Conservation (phyloP, 2,113 vertebrate genomes). For the Penelope pileata region DNA sequence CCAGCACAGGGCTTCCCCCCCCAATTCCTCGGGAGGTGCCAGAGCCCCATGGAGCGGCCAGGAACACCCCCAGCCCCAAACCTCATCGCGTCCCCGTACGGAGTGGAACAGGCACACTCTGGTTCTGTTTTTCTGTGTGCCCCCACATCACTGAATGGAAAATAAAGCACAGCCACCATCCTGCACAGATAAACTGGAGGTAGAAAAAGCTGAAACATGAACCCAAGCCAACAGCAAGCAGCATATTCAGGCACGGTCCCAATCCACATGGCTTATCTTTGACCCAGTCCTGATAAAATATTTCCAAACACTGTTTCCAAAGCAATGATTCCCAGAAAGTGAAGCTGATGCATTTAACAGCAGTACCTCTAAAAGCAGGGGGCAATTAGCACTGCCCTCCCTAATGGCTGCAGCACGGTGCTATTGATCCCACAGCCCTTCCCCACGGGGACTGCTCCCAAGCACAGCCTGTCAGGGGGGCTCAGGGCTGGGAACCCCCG, state of each 20-base stretch:
- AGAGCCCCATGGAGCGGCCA: accelerated
- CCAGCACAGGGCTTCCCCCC: background rate
- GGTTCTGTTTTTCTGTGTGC: background rate
- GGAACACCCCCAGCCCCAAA: background rate
- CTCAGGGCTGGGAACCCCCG: background rate
- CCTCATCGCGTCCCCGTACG: accelerated
- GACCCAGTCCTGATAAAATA: background rate
- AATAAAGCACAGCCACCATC: background rate
- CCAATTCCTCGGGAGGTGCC: background rate
- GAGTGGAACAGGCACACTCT: accelerated
- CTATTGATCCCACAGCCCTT: background rate
- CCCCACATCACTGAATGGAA: background rate
- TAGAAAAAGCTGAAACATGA: background rate
- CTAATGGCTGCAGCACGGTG: background rate
- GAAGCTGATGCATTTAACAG: background rate
- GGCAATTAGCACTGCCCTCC: background rate
- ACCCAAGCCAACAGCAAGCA: background rate
- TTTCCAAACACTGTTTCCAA: background rate
- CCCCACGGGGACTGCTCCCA: background rate
- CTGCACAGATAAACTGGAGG: background rate
- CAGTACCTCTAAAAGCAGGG: background rate
- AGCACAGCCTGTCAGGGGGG: background rate
- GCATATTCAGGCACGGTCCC: background rate
- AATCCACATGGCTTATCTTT: background rate
- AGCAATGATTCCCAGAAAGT: background rate